These are phyloP conservation scores for Nyctibius grandis DNA, from an alignment of 2,797 vertebrate species.

Conservation along the genomic window DNA sequence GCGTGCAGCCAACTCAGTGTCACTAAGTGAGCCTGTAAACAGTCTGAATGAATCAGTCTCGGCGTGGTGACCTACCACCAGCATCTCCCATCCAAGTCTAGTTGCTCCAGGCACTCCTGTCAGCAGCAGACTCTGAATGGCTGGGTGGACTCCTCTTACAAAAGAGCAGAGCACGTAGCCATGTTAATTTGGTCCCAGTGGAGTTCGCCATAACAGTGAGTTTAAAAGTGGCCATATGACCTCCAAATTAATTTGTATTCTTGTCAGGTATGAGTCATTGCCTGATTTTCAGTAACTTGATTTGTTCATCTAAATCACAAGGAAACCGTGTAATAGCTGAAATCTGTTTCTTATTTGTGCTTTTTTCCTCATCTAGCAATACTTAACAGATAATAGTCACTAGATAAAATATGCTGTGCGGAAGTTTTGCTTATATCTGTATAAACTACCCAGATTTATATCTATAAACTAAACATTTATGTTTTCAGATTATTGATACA, in stretches of 20 bases:
- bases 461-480: not conserved
- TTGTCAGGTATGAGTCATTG: not conserved
- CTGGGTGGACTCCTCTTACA: not conserved
- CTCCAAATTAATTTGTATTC: not conserved
- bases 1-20: not conserved
- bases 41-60: not conserved
- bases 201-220: not conserved
- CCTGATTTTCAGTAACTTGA: not conserved
- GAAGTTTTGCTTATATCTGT: not conserved
- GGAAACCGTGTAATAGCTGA: not conserved
- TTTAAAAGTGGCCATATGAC: not conserved
- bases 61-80: not conserved
- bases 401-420: not conserved
- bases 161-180: not conserved
- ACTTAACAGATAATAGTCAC: not conserved
- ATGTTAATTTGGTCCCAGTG: not conserved
- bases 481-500: not conserved
- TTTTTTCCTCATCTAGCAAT: not conserved
- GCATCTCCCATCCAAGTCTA: not conserved
- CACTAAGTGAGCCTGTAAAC: conserved; percentile 24
- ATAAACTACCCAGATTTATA: not conserved
- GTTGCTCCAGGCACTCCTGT: not conserved
- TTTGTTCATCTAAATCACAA: not conserved
- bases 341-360: not conserved
- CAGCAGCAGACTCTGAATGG: not conserved